Evolutionary conservation across 2,888 invertebrate species (phyloP).

Genomic region (Drosophila meridiana): DNA sequence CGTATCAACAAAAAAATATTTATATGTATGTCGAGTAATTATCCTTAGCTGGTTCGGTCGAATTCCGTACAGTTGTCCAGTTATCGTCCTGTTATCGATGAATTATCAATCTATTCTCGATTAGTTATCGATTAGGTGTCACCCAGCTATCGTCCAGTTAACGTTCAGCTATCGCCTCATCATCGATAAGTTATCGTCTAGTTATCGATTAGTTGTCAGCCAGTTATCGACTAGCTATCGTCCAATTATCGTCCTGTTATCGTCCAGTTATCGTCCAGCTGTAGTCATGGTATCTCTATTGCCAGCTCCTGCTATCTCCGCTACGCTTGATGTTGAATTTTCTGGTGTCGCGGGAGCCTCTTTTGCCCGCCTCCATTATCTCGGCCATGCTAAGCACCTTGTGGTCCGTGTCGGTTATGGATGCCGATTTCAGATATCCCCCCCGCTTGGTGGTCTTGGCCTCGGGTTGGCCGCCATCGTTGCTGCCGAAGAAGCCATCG

Average conservation of each 20-base stretch:
- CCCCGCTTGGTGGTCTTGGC: not conserved
- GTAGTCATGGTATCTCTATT: not conserved
- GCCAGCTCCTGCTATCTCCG: not conserved
- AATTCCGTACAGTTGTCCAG: not conserved
- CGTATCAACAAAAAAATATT: no score
- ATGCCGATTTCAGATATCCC: not conserved
- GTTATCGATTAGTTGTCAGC: no score
- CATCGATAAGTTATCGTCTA: no score
- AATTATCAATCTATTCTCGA: no score
- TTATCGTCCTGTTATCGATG: not conserved
- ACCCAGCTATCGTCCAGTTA: no score
- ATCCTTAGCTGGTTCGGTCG: not conserved
- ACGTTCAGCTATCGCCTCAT: no score
- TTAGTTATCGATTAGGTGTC: no score
- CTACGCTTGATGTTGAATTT: not conserved
- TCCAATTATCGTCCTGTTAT: not conserved
- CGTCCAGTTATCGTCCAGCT: not conserved
- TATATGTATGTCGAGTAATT: not conserved
- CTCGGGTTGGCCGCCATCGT: not conserved
- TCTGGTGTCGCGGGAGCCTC: not conserved
- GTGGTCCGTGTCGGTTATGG: not conserved
- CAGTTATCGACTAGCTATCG: no score
- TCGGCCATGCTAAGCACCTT: slow-evolving; percentile 22
- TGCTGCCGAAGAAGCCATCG: slow-evolving; percentile 89
- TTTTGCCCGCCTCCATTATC: slow-evolving; percentile 7